Evolutionary conservation across 2,113 vertebrate genomes (phyloP), one percentile per base, ranked within the genome.

Genomic region (Lophotis ruficrista): DNA sequence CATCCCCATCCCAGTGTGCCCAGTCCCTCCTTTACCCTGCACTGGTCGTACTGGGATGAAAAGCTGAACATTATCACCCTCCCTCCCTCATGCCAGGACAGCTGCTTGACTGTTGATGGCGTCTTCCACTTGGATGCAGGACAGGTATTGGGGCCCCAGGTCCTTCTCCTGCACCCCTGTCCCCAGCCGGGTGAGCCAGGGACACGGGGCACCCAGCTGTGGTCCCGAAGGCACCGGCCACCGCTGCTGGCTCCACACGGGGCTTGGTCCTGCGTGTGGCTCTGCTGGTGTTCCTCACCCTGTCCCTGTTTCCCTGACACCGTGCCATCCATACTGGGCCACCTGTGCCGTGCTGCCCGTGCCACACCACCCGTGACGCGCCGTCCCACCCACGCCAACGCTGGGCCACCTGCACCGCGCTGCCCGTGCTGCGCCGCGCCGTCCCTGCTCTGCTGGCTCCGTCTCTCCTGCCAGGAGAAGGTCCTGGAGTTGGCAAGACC

Each of bases 401-500:
- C 57, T 19, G 22, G 14, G 9, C 21, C 18, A 7, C 12, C 50
- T 43, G 19, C 41, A 31, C 22, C 5, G 1, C 3, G 21, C n/a
- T 37, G 27, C 5, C 56, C 3, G 1, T 64, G 37, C 30, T 19
- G 25, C 70, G 50, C 65, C 25, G 8, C 3, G 23, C 75, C 45
- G 16, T 4, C 10, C 17, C 15, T 53, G 37, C 10, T 20, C 27
- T 77, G 60, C 62, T 69, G 47, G 58, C 28, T 19, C 6, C 6
- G 2, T 87, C 47, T 94, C 12, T 95, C 47, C 45, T 62, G 12
- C 58, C 76, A 98, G 98, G 98, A 99, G 95, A 96, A 96, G 73
- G 93, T 99, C 51, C 70, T 97, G 80, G 96, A 98, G 68, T 25
- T 97, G 69, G 96, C 99, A 71, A 98, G 94, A 77, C 95, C 98